Conservation (phyloP, 2,113 vertebrate genomes). For the Poeciliopsis retropinna region DNA sequence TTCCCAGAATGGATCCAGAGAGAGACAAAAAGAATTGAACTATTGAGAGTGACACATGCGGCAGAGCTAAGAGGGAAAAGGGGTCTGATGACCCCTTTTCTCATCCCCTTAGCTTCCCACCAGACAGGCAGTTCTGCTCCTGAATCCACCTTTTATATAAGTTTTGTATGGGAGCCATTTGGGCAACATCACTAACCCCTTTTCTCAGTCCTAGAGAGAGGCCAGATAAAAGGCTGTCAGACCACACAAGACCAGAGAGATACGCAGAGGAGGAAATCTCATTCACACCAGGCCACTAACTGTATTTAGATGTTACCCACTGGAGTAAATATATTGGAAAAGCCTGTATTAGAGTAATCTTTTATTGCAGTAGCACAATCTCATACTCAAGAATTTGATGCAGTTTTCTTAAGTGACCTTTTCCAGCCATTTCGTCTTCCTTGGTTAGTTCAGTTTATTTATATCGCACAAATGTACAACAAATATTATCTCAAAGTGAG, state of each 20-base stretch:
- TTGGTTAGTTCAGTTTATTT: too few relatives aligned
- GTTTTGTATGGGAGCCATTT: conserved; percentile 38
- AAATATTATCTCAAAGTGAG: too few relatives aligned
- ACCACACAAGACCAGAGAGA: conserved; percentile 28
- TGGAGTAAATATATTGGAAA: not conserved
- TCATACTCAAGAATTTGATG: too few relatives aligned
- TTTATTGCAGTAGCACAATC: not conserved
- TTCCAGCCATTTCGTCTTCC: too few relatives aligned
- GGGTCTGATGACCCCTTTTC: conserved; percentile 38
- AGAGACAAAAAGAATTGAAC: conserved; percentile 26
- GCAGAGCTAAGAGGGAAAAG: conserved; percentile 51
- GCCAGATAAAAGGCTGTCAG: conserved; percentile 35
- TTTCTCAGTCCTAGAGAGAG: conserved; percentile 37
- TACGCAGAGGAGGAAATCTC: conserved; percentile 1
- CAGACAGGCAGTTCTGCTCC: conserved; percentile 25
- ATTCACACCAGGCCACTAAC: not conserved
- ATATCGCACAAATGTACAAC: too few relatives aligned
- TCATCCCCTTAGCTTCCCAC: conserved; percentile 36
- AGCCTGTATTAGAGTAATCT: not conserved
- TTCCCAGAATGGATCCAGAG: conserved; percentile 51
- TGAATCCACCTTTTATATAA: conserved; percentile 36
- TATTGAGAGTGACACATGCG: conserved; percentile 49
- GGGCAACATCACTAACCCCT: conserved; percentile 22
- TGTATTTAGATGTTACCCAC: not conserved
- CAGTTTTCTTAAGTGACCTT: too few relatives aligned